phyloP scores from a whole-genome alignment of 2,888 invertebrate species.

The Himalopsyche tibetana region DNA sequence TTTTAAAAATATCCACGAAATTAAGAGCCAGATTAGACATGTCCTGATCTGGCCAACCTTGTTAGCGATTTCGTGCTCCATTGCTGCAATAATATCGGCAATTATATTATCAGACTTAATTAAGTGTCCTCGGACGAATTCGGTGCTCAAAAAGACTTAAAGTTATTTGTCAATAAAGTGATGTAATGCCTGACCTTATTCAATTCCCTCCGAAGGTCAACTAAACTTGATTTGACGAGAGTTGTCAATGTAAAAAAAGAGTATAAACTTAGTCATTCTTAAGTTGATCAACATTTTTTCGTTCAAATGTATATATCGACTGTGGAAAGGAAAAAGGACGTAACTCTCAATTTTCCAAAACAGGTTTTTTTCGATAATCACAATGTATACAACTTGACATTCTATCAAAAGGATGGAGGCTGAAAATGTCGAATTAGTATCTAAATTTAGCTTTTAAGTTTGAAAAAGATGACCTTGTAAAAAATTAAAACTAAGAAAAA shows the following conservation, averaged over 20 bases:
- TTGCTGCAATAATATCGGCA: background rate
- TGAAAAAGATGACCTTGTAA: no score
- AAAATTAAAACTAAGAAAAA: no score
- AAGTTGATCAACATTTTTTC: background rate
- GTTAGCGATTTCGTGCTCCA: background rate
- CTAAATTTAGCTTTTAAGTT: no score
- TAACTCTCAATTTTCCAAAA: no score
- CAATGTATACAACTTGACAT: no score
- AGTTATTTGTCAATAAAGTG: constrained; percentile 4
- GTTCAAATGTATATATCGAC: no score
- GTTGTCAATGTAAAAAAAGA: background rate
- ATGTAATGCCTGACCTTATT: background rate
- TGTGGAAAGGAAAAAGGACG: no score
- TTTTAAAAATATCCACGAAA: background rate
- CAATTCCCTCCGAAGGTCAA: constrained; percentile 3
- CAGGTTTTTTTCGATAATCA: no score
- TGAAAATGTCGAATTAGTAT: no score
- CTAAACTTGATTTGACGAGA: background rate
- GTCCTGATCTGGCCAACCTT: background rate
- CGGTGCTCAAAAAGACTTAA: constrained; percentile 1
- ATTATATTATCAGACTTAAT: constrained; percentile 24
- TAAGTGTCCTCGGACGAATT: background rate
- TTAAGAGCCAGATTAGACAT: background rate
- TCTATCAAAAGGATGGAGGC: no score
- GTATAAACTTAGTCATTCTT: background rate